A percentile compares a stretch with the other conserved stretches of the same genome.
These are phyloP conservation scores for Lagopus leucura DNA, from an alignment of 2,113 vertebrate genomes.

Conservation along the genomic window DNA sequence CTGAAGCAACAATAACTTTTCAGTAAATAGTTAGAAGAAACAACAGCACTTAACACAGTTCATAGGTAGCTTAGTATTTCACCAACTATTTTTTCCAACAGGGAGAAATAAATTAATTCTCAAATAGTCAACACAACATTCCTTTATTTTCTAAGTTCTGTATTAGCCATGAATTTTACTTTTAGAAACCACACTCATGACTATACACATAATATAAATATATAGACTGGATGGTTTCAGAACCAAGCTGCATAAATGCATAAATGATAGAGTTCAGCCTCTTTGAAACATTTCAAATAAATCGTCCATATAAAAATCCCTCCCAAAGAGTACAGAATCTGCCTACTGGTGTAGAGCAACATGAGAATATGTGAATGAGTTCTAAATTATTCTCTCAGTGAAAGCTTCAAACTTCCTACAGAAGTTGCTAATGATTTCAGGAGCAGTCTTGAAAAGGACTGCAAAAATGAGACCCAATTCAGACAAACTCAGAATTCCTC, in stretches of 20 bases:
- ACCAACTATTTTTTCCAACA: background rate
- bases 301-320: conserved; percentile 32
- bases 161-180: conserved; percentile 29
- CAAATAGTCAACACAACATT: conserved; percentile 40
- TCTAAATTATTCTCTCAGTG: background rate
- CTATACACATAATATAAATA: conserved; percentile 51
- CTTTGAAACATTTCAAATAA: background rate
- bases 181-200: conserved; percentile 6
- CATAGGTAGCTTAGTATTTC: background rate
- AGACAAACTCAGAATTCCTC: background rate
- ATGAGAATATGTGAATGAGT: background rate
- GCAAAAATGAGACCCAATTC: background rate
- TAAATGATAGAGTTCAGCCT: background rate
- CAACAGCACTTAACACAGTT: background rate
- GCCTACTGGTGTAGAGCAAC: background rate
- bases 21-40: background rate
- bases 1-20: background rate
- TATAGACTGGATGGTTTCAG: conserved; percentile 34
- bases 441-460: background rate
- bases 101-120: conserved; percentile 33
- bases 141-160: conserved; percentile 59
- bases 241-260: conserved; percentile 42
- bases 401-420: background rate
- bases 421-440: background rate
- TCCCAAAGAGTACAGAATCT: conserved; percentile 3